A percentile compares a stretch with the other conserved stretches of the same genome.
Conservation (phyloP, 2,113 vertebrate genomes). For the Calyptomena viridis region DNA sequence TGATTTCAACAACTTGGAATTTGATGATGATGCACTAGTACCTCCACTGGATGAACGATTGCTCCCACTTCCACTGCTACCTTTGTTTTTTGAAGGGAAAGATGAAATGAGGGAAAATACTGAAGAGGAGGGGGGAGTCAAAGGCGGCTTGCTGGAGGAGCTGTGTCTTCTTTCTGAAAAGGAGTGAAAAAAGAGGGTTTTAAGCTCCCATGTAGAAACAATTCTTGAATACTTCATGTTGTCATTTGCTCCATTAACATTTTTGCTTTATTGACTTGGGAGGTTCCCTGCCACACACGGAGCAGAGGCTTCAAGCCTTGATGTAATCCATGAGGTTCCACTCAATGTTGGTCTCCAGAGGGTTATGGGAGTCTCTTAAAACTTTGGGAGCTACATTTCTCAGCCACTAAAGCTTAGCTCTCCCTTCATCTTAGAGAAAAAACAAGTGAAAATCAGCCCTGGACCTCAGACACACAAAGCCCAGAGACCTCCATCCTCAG, state of each 20-base stretch:
- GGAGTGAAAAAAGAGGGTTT: background rate
- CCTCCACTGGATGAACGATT: constrained; percentile 78
- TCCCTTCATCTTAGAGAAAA: background rate
- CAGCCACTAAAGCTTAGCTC: background rate
- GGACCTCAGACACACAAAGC: background rate
- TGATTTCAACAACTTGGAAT: constrained; percentile 89
- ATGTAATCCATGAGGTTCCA: background rate
- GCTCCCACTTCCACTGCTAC: constrained; percentile 71
- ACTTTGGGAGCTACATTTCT: background rate
- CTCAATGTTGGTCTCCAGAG: background rate
- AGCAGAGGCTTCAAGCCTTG: background rate
- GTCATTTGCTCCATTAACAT: background rate
- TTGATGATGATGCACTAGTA: constrained; percentile 80
- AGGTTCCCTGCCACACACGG: background rate
- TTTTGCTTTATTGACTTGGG: background rate
- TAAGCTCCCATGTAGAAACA: background rate
- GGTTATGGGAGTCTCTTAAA: background rate
- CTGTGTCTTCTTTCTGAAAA: constrained; percentile 95
- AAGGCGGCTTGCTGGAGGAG: constrained; percentile 85
- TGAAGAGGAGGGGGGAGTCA: constrained; percentile 78
- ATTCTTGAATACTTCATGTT: background rate
- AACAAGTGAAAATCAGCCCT: background rate
- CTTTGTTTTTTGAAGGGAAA: constrained; percentile 83
- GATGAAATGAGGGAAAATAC: constrained; percentile 82
- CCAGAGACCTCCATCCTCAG: background rate